Evolutionary conservation across 2,888 invertebrate species (phyloP).

Genomic region (Drosophila anomalata): DNA sequence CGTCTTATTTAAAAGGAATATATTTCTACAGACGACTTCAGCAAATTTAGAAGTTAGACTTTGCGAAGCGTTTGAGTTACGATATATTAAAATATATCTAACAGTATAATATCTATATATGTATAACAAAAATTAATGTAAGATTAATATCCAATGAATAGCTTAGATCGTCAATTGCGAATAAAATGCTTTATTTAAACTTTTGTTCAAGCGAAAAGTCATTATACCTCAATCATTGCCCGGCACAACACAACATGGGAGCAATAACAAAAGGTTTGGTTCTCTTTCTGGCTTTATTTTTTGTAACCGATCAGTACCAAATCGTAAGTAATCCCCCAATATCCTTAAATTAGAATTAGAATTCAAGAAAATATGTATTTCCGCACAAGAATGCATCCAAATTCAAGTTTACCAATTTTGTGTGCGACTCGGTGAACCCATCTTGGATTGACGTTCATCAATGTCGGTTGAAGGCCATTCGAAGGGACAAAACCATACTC

Average conservation of each 20-base stretch:
- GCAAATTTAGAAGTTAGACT: no score
- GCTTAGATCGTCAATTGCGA: no score
- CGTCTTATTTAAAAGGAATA: no score
- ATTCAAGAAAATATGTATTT: no score
- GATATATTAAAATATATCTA: no score
- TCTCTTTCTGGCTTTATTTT: neutral
- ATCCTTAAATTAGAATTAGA: neutral
- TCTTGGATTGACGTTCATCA: neutral
- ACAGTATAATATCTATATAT: no score
- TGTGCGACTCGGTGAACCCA: neutral
- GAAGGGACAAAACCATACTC: neutral
- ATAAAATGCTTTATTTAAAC: no score
- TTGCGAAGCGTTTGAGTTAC: no score
- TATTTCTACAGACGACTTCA: no score
- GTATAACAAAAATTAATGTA: no score
- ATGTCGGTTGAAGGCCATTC: neutral
- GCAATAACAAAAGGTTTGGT: neutral
- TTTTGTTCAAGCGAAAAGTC: neutral
- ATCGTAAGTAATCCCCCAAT: neutral
- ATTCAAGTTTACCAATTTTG: slow-evolving; percentile 6
- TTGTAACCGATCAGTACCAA: neutral
- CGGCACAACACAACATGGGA: neutral
- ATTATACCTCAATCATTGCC: neutral
- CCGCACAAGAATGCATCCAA: neutral
- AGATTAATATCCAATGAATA: no score